Conservation (phyloP, 2,113 vertebrate species). For the Thymallus thymallus region DNA sequence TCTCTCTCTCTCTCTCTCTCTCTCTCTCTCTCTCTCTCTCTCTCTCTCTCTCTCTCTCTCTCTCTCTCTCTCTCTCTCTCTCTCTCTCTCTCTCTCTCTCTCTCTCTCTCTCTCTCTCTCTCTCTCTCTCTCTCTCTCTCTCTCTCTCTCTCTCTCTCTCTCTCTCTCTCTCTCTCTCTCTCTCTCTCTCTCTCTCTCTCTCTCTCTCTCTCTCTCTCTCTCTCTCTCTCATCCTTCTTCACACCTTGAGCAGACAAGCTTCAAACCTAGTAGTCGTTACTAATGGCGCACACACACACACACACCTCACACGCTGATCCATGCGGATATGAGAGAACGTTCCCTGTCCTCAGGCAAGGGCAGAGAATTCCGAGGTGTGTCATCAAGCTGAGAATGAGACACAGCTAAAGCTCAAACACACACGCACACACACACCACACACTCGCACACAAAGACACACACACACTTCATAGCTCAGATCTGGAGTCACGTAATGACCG, state of each 20-base stretch:
- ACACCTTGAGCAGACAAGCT: not conserved
- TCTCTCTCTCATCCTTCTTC: not conserved
- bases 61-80: no score
- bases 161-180: no score
- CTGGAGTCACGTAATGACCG: slow-evolving; percentile 30
- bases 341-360: slow-evolving; percentile 22
- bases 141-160: no score
- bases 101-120: no score
- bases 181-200: no score
- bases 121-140: no score
- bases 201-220: no score
- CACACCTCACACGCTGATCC: not conserved
- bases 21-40: no score
- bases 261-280: not conserved
- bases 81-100: no score
- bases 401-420: slow-evolving; percentile 8
- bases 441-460: no score
- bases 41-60: no score
- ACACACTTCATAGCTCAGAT: slow-evolving; percentile 20
- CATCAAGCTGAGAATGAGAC: slow-evolving; percentile 46
- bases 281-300: slow-evolving; percentile 8
- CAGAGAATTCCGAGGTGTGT: slow-evolving; percentile 44
- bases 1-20: not conserved
- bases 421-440: no score
- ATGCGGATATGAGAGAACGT: slow-evolving; percentile 38